These are phyloP conservation scores for Cyaniris semiargus DNA, from an alignment of 2,888 invertebrate species.

Conservation along the genomic window DNA sequence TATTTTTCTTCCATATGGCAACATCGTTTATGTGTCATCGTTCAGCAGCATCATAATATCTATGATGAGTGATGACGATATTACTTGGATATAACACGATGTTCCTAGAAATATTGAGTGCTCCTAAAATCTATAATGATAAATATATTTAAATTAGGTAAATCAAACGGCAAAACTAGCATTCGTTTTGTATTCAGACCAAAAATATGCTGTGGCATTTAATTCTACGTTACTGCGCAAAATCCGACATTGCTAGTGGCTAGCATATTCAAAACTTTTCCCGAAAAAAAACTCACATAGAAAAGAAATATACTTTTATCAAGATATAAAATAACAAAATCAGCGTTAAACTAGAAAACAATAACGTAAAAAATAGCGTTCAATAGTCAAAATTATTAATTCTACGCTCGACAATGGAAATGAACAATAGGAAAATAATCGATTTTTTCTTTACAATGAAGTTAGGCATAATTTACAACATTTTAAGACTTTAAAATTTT, in stretches of 20 bases:
- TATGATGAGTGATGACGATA: background rate
- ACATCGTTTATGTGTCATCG: background rate
- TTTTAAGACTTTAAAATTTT: background rate
- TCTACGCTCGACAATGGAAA: background rate
- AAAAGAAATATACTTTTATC: background rate
- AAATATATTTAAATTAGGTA: background rate
- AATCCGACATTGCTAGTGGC: no score
- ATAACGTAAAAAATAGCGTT: background rate
- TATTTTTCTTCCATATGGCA: background rate
- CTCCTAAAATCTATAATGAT: background rate
- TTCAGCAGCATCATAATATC: background rate
- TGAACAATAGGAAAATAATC: background rate
- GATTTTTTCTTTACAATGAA: background rate
- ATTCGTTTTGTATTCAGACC: no score
- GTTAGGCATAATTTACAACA: background rate
- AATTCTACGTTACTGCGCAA: background rate
- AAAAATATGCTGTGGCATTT: no score
- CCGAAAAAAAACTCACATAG: no score
- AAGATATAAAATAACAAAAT: background rate
- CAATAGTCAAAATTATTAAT: background rate
- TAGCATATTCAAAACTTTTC: no score
- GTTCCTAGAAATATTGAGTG: background rate
- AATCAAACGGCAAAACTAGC: no score
- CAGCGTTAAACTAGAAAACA: background rate
- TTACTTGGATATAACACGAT: no score